Evolutionary conservation across 1,140 invertebrate species (phyloP).

Genomic region (Paralvinella palmiformis): DNA sequence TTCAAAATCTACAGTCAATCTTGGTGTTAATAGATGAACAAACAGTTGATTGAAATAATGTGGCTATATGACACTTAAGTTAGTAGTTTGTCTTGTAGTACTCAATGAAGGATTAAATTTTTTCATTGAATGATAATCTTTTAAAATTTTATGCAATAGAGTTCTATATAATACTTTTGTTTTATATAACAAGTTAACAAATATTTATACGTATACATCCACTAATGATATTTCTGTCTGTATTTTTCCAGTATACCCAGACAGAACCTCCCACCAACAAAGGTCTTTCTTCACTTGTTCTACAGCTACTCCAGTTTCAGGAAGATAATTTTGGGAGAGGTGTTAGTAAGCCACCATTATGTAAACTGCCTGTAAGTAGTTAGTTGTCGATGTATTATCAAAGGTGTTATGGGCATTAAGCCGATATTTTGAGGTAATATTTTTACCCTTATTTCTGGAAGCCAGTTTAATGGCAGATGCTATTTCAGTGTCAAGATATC

Average conservation of each 20-base stretch:
- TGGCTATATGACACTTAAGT: not conserved
- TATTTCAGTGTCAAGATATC: no score
- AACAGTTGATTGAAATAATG: no score
- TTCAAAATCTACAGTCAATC: no score
- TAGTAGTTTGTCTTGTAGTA: not conserved
- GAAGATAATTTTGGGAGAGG: conserved; percentile 93
- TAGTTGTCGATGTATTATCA: not conserved
- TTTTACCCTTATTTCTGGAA: no score
- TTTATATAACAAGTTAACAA: not conserved
- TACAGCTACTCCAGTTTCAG: conserved; percentile 91
- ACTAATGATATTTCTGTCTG: conserved; percentile 6
- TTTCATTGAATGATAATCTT: not conserved
- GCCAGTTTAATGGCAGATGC: no score
- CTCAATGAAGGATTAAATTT: not conserved
- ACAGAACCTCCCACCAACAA: conserved; percentile 92
- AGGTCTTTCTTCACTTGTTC: conserved; percentile 71
- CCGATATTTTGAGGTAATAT: not conserved
- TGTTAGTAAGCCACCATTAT: conserved; percentile 70
- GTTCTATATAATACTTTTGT: not conserved
- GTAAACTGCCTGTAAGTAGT: conserved; percentile 52
- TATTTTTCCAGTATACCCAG: conserved; percentile 67
- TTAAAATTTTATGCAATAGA: not conserved
- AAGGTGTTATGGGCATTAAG: not conserved
- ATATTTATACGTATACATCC: not conserved
- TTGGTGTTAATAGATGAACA: no score